Evolutionary conservation across 1,140 invertebrate genomes (phyloP).

Genomic region (Acromyrmex heyeri): DNA sequence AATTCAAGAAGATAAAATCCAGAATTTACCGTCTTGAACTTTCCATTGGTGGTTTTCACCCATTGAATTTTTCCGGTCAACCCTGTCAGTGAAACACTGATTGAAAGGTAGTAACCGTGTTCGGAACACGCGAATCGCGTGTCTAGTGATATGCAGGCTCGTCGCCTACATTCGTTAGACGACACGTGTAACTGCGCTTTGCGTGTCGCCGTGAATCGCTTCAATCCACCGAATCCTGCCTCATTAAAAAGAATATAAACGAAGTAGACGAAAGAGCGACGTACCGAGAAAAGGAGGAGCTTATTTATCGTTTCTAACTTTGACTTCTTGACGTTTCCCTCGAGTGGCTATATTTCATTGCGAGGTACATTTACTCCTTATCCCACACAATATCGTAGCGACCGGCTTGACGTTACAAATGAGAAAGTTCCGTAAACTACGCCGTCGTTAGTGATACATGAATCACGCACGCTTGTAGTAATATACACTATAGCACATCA

Average conservation of each 20-base stretch:
- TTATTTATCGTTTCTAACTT: neutral
- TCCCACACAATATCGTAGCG: conserved; percentile 39
- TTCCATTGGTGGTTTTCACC: too few species aligned
- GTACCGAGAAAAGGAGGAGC: neutral
- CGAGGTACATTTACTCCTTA: conserved; percentile 43
- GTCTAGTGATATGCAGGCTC: neutral
- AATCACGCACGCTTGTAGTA: conserved; percentile 41
- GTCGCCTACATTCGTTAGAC: conserved; percentile 57
- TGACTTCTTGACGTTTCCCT: neutral
- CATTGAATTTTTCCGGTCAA: too few species aligned
- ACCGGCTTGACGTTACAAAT: conserved; percentile 33
- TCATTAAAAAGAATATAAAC: neutral
- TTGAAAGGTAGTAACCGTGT: too few species aligned
- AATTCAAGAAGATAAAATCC: too few species aligned
- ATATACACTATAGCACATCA: conserved; percentile 28
- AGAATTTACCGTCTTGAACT: too few species aligned
- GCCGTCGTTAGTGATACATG: conserved; percentile 52
- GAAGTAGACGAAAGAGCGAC: neutral
- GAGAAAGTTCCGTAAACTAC: conserved; percentile 56
- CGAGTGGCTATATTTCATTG: conserved; percentile 8
- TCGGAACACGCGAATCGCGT: conserved; percentile 33
- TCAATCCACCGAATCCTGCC: neutral
- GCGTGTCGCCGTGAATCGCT: conserved; percentile 14
- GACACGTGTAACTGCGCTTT: neutral
- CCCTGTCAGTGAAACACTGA: too few species aligned